Conservation (phyloP, 2,113 vertebrate species). For the Tauraco erythrolophus region DNA sequence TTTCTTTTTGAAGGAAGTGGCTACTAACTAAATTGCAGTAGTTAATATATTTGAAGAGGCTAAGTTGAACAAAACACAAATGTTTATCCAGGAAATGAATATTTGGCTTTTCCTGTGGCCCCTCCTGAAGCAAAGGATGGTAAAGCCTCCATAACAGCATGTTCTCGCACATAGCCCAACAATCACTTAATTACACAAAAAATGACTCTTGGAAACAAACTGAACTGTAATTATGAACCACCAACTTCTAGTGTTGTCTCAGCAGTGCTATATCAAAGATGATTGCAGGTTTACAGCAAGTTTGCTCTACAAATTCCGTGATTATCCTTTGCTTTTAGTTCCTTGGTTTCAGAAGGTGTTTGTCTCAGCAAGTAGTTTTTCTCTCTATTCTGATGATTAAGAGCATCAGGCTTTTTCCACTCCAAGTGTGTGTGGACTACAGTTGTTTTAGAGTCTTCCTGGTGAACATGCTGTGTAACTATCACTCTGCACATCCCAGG, state of each 20-base stretch:
- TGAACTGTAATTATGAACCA: background rate
- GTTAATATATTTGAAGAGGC: background rate
- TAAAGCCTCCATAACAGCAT: background rate
- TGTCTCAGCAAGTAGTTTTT: background rate
- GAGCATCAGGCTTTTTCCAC: background rate
- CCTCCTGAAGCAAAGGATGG: background rate
- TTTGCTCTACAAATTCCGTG: background rate
- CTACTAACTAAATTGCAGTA: background rate
- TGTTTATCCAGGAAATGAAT: background rate
- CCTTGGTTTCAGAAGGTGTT: background rate
- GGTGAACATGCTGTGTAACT: background rate
- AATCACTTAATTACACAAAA: background rate
- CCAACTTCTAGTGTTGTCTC: background rate
- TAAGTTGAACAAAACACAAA: background rate
- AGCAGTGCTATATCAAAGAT: background rate
- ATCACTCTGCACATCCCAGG: background rate
- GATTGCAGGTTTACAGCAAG: background rate
- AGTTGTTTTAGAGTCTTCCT: background rate
- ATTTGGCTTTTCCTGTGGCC: background rate
- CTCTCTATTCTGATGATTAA: background rate
- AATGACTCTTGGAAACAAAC: background rate
- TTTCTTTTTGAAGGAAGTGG: background rate
- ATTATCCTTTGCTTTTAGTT: background rate
- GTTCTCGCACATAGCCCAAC: background rate
- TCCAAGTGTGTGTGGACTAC: background rate